Evolutionary conservation across 2,797 vertebrate species (phyloP), one percentile per base, ranked within the genome.

Genomic region (Pyrocephalus nanus): DNA sequence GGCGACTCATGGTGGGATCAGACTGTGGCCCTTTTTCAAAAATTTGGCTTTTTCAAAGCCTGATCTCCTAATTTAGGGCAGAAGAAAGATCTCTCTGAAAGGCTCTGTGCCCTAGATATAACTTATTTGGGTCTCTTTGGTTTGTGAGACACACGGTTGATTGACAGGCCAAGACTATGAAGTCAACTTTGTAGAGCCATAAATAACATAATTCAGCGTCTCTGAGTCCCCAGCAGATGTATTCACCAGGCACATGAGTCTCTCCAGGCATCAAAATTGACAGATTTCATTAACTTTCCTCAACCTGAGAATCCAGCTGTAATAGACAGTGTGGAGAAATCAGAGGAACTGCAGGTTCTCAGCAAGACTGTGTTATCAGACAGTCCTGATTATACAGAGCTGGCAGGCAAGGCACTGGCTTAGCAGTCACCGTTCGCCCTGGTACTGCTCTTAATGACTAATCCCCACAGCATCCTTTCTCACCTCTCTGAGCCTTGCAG

Each of bases 211-310:
- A 92, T 62, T 93, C 66, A 78, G 34, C 73, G 81, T 92, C 38
- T 86, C 42, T 47, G 51, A 62, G 42, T 87, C 75, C 83, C 53
- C 67, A 94, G n/a, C 54, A 95, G 60, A 43, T 82, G 71, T 48
- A 93, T 88, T 91, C 94, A 40, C 92, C 4, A 47, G 57, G 60
- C 91, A 93, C 47, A 85, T 15, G 55, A 93, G 69, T 36, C 88
- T 84, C 92, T 51, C 57, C 86, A 70, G 90, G 77, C 82, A 92
- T 93, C 58, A 94, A 70, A 78, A 93, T 32, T 91, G 93, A 93
- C 74, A 93, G 60, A 76, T 96, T 94, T 96, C 92, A 93, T 95
- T 96, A 96, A 92, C 55, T 93, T 94, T 76, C 76, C 70, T 93
- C 76, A 92, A 38, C 90, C 65, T 86, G 90, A 91, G 93, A 94